Evolutionary conservation across 2,888 invertebrate species (phyloP).

Genomic region (Nebria brevicollis): DNA sequence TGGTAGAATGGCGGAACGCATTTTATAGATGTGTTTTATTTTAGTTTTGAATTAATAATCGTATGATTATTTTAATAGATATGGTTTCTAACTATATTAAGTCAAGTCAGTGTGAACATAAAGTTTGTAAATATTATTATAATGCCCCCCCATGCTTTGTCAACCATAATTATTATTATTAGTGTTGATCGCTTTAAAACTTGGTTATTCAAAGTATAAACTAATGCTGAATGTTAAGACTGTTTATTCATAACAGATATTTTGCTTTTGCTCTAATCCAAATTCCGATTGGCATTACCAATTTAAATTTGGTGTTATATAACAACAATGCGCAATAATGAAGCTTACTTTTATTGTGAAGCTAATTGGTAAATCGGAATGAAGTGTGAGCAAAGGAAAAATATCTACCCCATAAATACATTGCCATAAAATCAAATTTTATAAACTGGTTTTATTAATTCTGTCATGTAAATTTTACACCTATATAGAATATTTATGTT

Average conservation of each 20-base stretch:
- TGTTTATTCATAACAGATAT: slow-evolving; percentile 3
- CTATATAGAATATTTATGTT: slow-evolving; percentile 15
- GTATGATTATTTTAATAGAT: slow-evolving; percentile 10
- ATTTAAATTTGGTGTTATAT: too few species aligned
- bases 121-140: slow-evolving; percentile 31
- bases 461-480: slow-evolving; percentile 27
- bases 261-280: not conserved
- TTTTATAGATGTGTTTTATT: not conserved
- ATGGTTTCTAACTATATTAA: slow-evolving; percentile 20
- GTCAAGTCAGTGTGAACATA: slow-evolving; percentile 24
- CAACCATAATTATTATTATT: slow-evolving; percentile 11
- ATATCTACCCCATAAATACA: not conserved
- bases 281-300: not conserved
- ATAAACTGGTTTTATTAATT: slow-evolving; percentile 19
- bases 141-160: slow-evolving; percentile 15
- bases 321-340: too few species aligned
- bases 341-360: too few species aligned
- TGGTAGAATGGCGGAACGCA: not conserved
- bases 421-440: slow-evolving; percentile 11
- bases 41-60: slow-evolving; percentile 4
- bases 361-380: slow-evolving; percentile 6
- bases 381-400: slow-evolving; percentile 12
- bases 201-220: slow-evolving; percentile 17
- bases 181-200: slow-evolving; percentile 18
- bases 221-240: slow-evolving; percentile 16